These are phyloP conservation scores for Aethes cnicana DNA, from an alignment of 2,888 invertebrate species.

Conservation along the genomic window DNA sequence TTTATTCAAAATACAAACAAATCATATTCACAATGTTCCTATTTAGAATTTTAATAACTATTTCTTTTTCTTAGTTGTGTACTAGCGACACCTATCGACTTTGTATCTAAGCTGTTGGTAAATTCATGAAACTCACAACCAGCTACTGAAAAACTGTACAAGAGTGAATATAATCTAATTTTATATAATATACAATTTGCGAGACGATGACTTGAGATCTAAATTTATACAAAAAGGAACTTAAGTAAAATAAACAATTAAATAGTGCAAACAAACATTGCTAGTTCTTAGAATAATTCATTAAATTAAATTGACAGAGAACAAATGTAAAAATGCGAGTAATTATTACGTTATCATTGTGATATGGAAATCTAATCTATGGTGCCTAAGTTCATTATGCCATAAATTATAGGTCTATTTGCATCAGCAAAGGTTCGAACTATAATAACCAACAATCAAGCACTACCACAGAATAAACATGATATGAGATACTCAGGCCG, in stretches of 20 bases:
- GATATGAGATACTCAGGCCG: no score
- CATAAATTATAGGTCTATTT: background rate
- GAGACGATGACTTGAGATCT: constrained; percentile 69
- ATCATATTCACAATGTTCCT: no score
- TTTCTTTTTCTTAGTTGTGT: no score
- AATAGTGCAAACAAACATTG: constrained; percentile 28
- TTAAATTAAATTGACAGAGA: constrained; percentile 19
- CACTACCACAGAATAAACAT: no score
- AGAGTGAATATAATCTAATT: constrained; percentile 35
- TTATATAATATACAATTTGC: constrained; percentile 58
- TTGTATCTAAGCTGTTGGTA: constrained; percentile 29
- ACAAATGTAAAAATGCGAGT: constrained; percentile 25
- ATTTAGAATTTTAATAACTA: no score
- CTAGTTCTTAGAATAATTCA: background rate
- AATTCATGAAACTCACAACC: constrained; percentile 58
- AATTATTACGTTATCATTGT: constrained; percentile 3
- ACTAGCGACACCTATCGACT: background rate
- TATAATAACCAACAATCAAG: no score
- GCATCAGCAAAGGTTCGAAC: background rate
- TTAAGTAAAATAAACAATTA: constrained; percentile 43
- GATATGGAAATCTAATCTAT: background rate
- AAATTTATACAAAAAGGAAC: constrained; percentile 58
- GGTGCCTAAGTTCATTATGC: background rate
- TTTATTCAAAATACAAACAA: no score
- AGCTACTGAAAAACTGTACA: constrained; percentile 42